Evolutionary conservation across 2,113 vertebrate genomes (phyloP).

Genomic region (Lynx canadensis): DNA sequence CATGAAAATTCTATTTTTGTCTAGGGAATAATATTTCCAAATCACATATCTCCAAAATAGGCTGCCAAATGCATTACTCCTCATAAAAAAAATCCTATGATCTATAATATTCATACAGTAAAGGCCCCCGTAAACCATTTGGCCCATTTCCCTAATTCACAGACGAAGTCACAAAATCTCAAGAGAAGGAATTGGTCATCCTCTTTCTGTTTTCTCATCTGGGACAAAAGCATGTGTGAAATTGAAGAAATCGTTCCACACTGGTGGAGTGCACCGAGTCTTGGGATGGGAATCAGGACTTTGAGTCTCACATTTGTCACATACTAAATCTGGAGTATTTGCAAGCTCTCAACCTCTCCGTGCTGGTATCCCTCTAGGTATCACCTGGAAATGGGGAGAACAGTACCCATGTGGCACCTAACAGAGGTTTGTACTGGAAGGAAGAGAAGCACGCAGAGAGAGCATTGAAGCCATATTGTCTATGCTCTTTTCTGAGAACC

Average conservation of each 20-base stretch:
- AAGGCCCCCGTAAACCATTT: background rate
- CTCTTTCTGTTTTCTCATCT: background rate
- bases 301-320: too few relatives aligned
- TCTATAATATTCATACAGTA: background rate
- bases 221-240: background rate
- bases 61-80: background rate
- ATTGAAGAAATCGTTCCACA: background rate
- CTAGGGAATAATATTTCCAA: background rate
- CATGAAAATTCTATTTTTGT: background rate
- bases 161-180: background rate
- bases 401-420: background rate
- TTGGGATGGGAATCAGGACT: background rate
- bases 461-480: background rate
- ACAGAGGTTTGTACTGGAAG: background rate
- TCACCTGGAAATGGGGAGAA: background rate
- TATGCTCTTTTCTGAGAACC: background rate
- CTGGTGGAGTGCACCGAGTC: background rate
- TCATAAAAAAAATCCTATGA: background rate
- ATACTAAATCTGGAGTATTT: background rate
- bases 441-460: background rate
- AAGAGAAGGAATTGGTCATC: background rate
- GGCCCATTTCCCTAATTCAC: background rate
- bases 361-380: too few relatives aligned
- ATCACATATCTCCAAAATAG: background rate
- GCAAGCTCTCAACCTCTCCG: background rate